Conservation (phyloP, 2,113 vertebrate species). For the Tichodroma muraria region DNA sequence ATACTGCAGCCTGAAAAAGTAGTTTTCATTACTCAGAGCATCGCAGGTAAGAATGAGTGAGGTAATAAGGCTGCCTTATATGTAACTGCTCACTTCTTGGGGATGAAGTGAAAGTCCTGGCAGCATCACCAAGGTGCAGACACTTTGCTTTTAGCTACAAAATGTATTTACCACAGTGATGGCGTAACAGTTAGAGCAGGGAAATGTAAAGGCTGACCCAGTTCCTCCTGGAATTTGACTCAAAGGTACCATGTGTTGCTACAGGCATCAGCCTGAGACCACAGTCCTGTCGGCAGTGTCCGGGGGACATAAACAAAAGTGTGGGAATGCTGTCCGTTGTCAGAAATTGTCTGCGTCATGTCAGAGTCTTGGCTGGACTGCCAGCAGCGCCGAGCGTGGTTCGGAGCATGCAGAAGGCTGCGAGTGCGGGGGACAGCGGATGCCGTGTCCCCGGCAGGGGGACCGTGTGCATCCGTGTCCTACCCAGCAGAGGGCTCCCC, state of each 20-base stretch:
- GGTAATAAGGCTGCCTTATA: not conserved
- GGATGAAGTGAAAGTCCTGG: not conserved
- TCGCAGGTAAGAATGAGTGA: not conserved
- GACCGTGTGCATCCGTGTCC: accelerated
- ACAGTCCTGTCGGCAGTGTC: too few species aligned
- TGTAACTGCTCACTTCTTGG: not conserved
- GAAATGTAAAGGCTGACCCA: not conserved
- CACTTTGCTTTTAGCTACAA: not conserved
- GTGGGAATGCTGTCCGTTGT: not conserved
- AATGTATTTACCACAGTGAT: not conserved
- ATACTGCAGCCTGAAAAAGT: not conserved
- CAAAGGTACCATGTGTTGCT: not conserved
- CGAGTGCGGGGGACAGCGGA: accelerated
- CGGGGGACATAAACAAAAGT: not conserved
- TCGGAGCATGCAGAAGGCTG: not conserved
- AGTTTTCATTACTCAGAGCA: not conserved
- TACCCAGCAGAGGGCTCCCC: constrained; percentile 69
- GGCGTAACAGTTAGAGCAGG: not conserved
- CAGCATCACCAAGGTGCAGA: not conserved
- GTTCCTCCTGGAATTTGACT: not conserved
- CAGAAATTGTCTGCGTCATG: accelerated
- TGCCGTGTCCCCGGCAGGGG: accelerated
- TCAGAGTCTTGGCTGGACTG: not conserved
- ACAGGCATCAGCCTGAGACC: not conserved
- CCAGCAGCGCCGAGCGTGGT: accelerated